Evolutionary conservation across 2,888 invertebrate species (phyloP).

Genomic region (Xanthorhoe spadicearia): DNA sequence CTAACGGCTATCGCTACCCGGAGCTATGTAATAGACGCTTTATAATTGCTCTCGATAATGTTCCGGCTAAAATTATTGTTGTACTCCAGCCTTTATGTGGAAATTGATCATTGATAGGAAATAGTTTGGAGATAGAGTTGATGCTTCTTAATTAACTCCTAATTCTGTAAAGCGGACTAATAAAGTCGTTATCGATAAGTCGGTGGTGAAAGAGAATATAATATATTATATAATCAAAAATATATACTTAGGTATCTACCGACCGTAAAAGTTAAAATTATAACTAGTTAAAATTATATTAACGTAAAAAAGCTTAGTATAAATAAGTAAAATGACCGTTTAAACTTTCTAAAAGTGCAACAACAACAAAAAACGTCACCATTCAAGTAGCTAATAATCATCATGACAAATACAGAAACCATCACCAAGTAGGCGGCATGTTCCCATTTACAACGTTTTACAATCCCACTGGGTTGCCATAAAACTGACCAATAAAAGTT

Average conservation of each 20-base stretch:
- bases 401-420: conserved; percentile 49
- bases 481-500: conserved; percentile 85
- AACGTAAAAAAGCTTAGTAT: neutral
- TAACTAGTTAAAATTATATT: too few relatives aligned
- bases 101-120: conserved; percentile 34
- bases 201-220: too few relatives aligned
- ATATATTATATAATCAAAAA: too few relatives aligned
- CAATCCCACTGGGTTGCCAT: conserved; percentile 76
- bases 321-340: neutral
- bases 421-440: conserved; percentile 47
- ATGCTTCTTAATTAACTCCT: conserved; percentile 5
- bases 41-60: conserved; percentile 67
- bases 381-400: conserved; percentile 51
- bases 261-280: too few relatives aligned
- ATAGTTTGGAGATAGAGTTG: conserved; percentile 17
- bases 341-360: neutral
- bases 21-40: conserved; percentile 65
- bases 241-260: too few relatives aligned
- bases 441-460: conserved; percentile 65
- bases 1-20: conserved; percentile 64
- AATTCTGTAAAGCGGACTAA: neutral
- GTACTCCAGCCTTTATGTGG: conserved; percentile 37
- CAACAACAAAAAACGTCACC: conserved; percentile 19
- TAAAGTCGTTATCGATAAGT: too few relatives aligned
- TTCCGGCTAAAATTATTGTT: conserved; percentile 44